phyloP scores from a whole-genome alignment of 2,797 vertebrate genomes.

The Limnodromus scolopaceus region DNA sequence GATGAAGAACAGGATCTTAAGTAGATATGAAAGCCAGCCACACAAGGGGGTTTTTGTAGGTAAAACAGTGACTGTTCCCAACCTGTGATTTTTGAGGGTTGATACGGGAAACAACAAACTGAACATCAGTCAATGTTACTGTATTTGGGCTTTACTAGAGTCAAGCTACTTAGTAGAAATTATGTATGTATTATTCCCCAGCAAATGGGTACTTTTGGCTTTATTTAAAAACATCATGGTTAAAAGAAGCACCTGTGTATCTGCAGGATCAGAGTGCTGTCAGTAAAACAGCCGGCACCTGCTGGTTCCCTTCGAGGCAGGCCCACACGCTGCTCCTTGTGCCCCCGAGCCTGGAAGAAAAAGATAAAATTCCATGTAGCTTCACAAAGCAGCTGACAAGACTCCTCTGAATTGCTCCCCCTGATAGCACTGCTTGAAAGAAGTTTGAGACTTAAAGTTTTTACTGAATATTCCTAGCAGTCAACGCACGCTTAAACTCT shows the following conservation, averaged over 20 bases:
- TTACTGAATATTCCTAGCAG: not conserved
- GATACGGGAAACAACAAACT: not conserved
- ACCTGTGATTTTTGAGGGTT: not conserved
- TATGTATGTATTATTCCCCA: fast-evolving
- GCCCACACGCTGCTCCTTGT: fast-evolving
- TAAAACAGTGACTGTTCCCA: not conserved
- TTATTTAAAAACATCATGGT: not conserved
- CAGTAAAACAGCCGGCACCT: not conserved
- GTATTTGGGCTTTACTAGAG: not conserved
- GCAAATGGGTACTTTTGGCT: not conserved
- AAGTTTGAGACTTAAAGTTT: not conserved
- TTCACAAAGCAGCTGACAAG: not conserved
- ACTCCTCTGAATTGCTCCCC: fast-evolving
- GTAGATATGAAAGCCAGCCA: not conserved
- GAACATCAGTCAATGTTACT: not conserved
- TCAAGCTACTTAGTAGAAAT: not conserved
- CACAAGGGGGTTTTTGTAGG: fast-evolving
- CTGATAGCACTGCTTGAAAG: fast-evolving
- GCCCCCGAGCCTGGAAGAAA: not conserved
- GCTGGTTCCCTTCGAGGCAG: not conserved
- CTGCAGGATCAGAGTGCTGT: fast-evolving
- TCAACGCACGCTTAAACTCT: fast-evolving
- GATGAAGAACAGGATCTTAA: not conserved
- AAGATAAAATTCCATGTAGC: fast-evolving
- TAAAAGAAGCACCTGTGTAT: not conserved